A percentile compares a stretch with the other conserved stretches of the same genome.
phyloP scores from a whole-genome alignment of 2,113 vertebrate genomes.

The Seriola aureovittata region DNA sequence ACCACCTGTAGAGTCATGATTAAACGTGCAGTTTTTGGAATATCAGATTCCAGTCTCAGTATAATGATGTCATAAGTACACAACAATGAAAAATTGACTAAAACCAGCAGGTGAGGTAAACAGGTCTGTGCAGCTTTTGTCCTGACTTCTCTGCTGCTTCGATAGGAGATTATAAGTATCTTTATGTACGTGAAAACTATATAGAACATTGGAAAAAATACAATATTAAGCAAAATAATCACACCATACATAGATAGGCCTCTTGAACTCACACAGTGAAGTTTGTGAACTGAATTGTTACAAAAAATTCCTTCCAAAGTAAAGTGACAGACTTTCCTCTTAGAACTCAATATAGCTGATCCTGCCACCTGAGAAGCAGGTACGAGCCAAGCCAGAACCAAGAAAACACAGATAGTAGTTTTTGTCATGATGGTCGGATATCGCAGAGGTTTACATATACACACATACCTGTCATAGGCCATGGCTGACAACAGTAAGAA shows the following conservation, averaged over 20 bases:
- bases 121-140: neutral
- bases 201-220: slow-evolving; percentile 1
- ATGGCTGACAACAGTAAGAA: slow-evolving; percentile 14
- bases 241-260: neutral
- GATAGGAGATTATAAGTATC: neutral
- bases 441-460: slow-evolving; percentile 8
- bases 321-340: neutral
- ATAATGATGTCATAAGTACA: neutral
- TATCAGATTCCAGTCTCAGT: neutral
- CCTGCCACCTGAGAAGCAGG: neutral
- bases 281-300: neutral
- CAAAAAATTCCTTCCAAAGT: neutral
- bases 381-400: slow-evolving; percentile 7
- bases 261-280: neutral
- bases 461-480: slow-evolving; percentile 33
- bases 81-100: neutral
- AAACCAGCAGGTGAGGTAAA: slow-evolving; percentile 1
- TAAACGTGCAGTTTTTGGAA: slow-evolving; percentile 4
- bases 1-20: slow-evolving; percentile 28
- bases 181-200: slow-evolving; percentile 5
- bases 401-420: neutral
- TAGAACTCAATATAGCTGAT: too few relatives aligned
- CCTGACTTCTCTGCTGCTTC: neutral
- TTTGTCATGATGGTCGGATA: slow-evolving; percentile 3
- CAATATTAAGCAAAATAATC: neutral